Evolutionary conservation across 2,113 vertebrate species (phyloP), one percentile per base, ranked within the genome.

Genomic region (Amphiprion percula): DNA sequence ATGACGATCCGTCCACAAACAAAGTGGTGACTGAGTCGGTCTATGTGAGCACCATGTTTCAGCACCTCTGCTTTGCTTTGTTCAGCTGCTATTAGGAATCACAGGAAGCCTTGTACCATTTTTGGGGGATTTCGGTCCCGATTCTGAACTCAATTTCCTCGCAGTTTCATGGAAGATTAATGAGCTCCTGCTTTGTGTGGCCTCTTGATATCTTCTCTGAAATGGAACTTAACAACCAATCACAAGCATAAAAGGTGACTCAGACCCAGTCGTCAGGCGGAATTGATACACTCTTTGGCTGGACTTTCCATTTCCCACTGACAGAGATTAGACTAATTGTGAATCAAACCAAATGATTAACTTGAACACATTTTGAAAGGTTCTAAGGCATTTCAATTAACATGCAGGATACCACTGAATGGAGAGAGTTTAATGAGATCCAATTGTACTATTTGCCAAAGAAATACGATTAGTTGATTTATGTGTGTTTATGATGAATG

Each of bases 321-420:
- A 84, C 74, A 82, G 55, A 90, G 90, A 91, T 93, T 90, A 92
- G 58, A 88, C 86, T 91, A 87, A 92, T 90, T 92, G 87, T 88
- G 87, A 91, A 93, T 92, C 87, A 91, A 91, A 86, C 88, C 87
- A 88, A 87, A 90, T 92, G 75, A 94, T 91, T 90, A 88, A 93
- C 87, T 92, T 82, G 73, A 90, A 83, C 85, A 87, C 77, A 86
- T 90, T 91, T 86, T 75, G 63, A 88, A 90, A 88, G 84, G 70
- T 91, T 91, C 83, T 62, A 77, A 90, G 82, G 86, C 88, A 87
- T 93, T 91, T 92, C 90, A 94, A 93, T 93, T 93, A 94, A 81
- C 84, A 86, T 77, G 66, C 71, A 82, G 85, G 80, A 84, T 79
- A 60, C 41, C 55, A 66, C 49, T 84, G 88, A 88, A 91, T 84